These are phyloP conservation scores for Tuberolachnus salignus DNA, from an alignment of 2,888 invertebrate species.

Conservation along the genomic window DNA sequence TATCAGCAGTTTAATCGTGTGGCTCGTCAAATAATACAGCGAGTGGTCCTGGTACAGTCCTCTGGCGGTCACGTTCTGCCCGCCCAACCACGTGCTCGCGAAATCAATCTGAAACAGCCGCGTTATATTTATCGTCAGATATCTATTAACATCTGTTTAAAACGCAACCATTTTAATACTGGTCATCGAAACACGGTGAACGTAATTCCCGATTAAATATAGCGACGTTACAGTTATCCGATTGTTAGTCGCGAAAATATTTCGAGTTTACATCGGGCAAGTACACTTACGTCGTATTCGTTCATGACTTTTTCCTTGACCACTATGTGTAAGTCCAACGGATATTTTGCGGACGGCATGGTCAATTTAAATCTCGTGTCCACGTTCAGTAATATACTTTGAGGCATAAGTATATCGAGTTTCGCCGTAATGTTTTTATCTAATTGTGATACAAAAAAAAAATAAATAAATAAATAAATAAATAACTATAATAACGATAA, in stretches of 20 bases:
- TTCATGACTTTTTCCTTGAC: conserved; percentile 72
- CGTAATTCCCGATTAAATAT: too few relatives aligned
- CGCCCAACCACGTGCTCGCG: conserved; percentile 80
- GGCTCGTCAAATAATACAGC: conserved; percentile 69
- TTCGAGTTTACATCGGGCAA: too few relatives aligned
- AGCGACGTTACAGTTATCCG: too few relatives aligned
- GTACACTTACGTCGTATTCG: conserved; percentile 72
- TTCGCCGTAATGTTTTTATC: conserved; percentile 68
- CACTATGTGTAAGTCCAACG: conserved; percentile 71
- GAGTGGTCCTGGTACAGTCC: conserved; percentile 80
- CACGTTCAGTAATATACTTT: conserved; percentile 71
- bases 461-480: neutral
- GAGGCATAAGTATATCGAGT: conserved; percentile 70
- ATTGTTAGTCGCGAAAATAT: too few relatives aligned
- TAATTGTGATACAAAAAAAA: conserved; percentile 57
- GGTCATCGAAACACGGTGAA: too few relatives aligned
- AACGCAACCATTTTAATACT: too few relatives aligned
- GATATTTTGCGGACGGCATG: conserved; percentile 73
- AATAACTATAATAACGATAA: neutral
- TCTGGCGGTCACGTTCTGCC: conserved; percentile 72
- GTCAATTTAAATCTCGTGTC: conserved; percentile 77
- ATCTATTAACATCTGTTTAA: too few relatives aligned
- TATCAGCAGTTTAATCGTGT: conserved; percentile 73
- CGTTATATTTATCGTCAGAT: too few relatives aligned
- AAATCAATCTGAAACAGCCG: conserved; percentile 71